Conservation (phyloP, 2,797 vertebrate species). For the Phoeniculus purpureus region DNA sequence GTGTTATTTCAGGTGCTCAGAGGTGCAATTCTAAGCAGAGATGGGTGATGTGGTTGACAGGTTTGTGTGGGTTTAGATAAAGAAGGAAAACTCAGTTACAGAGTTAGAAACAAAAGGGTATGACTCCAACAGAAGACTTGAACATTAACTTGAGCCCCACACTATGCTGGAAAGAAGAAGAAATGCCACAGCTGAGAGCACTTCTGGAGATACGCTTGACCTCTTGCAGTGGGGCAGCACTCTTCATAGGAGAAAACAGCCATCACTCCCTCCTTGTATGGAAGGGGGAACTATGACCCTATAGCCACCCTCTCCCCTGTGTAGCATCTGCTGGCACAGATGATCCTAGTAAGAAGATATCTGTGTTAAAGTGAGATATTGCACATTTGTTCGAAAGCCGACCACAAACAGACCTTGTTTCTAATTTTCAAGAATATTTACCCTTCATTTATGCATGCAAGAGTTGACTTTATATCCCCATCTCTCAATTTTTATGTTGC, state of each 20-base stretch:
- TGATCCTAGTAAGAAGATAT: neutral
- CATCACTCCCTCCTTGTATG: neutral
- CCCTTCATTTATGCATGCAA: neutral
- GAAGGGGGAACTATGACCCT: neutral
- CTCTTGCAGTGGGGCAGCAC: neutral
- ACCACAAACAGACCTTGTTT: neutral
- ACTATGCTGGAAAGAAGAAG: neutral
- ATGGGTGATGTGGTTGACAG: slow-evolving; percentile 18
- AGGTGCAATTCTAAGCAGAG: slow-evolving; percentile 16
- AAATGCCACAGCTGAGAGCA: neutral
- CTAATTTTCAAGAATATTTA: neutral
- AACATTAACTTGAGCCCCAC: neutral
- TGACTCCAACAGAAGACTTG: neutral
- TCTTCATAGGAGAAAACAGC: neutral
- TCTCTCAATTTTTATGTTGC: neutral
- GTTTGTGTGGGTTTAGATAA: slow-evolving; percentile 42
- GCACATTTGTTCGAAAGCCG: neutral
- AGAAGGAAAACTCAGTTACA: neutral
- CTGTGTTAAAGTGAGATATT: neutral
- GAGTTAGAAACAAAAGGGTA: neutral
- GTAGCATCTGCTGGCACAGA: neutral
- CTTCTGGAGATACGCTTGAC: neutral
- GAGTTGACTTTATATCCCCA: neutral
- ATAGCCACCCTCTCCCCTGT: neutral
- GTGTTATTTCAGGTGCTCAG: slow-evolving; percentile 58